Percentiles rank a stretch among this genome's conserved stretches.
Evolutionary conservation across 1,140 invertebrate species (phyloP).

Genomic region (Bombus impatiens): DNA sequence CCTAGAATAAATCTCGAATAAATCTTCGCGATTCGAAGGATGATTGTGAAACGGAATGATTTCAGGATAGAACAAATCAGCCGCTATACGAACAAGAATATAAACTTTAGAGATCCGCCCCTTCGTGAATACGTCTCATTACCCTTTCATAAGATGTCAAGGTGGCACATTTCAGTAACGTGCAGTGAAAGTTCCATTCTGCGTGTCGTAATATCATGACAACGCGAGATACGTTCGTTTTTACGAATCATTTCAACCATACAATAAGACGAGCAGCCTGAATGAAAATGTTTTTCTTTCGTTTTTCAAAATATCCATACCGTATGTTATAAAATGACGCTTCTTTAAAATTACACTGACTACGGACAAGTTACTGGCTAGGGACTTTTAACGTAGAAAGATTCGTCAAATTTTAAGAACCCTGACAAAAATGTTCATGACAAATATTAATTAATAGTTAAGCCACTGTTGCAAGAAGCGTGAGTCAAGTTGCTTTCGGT

Average conservation of each 20-base stretch:
- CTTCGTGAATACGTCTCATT: slow-evolving; percentile 43
- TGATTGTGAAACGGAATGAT: neutral
- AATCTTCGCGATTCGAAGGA: neutral
- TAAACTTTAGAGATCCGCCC: neutral
- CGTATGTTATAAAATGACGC: neutral
- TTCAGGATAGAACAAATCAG: neutral
- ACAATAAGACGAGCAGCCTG: neutral
- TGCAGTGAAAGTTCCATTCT: slow-evolving; percentile 41
- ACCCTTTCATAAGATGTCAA: slow-evolving; percentile 52
- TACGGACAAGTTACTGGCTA: too few relatives aligned
- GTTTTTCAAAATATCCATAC: neutral
- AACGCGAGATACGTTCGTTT: neutral
- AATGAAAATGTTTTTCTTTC: neutral
- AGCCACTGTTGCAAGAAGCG: neutral
- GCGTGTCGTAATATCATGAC: slow-evolving; percentile 30
- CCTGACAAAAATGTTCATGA: neutral
- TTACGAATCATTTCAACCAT: neutral
- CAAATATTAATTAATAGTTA: slow-evolving; percentile 14
- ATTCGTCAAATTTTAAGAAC: neutral
- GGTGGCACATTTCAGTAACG: slow-evolving; percentile 6
- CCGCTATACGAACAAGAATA: neutral
- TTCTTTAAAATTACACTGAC: neutral
- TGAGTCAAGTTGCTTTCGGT: neutral
- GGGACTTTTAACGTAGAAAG: neutral
- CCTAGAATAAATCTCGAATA: neutral